phyloP scores from a whole-genome alignment of 2,888 invertebrate genomes.

The Tipula lateralis region DNA sequence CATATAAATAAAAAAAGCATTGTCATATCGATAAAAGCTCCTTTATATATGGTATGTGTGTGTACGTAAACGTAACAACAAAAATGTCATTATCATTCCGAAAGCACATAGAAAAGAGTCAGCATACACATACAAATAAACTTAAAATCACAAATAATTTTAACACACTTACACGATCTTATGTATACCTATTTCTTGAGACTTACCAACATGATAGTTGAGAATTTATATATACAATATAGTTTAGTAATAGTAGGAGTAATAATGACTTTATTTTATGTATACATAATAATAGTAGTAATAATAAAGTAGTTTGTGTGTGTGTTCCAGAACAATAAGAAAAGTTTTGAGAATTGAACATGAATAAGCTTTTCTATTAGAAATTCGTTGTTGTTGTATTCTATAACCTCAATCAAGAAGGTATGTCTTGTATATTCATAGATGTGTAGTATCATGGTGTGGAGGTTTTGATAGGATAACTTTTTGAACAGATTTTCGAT shows the following conservation, averaged over 20 bases:
- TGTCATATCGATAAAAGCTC: background rate
- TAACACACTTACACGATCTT: background rate
- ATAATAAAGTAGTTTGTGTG: background rate
- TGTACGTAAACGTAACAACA: background rate
- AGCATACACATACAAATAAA: background rate
- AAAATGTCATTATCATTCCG: background rate
- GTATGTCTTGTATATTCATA: background rate
- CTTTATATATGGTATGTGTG: background rate
- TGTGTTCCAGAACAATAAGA: background rate
- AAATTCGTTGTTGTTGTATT: background rate
- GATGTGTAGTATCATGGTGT: background rate
- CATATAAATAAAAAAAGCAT: background rate
- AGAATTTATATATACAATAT: background rate
- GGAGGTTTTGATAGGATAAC: background rate
- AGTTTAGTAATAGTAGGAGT: background rate
- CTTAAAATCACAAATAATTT: conserved; percentile 1
- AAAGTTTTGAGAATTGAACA: background rate
- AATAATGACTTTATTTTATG: conserved; percentile 24
- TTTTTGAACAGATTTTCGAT: background rate
- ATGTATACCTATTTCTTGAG: background rate
- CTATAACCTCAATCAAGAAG: background rate
- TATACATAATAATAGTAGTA: background rate
- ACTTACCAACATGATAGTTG: background rate
- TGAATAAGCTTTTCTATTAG: background rate
- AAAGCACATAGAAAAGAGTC: background rate